Evolutionary conservation across 2,797 vertebrate species (phyloP), one percentile per base, ranked within the genome.

Genomic region (Semaprochilodus insignis): DNA sequence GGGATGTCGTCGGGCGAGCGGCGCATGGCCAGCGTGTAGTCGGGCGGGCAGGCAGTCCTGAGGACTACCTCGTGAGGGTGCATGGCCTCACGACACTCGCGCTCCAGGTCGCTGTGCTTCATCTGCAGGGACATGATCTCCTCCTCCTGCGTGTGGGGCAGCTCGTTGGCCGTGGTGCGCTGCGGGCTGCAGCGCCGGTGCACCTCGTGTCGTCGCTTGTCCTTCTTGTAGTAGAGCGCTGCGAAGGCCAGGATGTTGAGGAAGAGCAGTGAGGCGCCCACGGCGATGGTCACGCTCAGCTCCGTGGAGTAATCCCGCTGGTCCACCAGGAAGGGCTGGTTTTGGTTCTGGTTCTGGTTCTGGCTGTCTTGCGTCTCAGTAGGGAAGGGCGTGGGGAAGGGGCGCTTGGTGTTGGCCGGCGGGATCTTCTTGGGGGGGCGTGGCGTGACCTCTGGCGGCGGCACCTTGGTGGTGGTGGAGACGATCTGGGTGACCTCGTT

Each of bases 51-150:
- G 96, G 97, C 94, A 96, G 98, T 99, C 95, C 98, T 95, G 73
- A 99, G 96, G 94, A 99, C 96, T 94, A 99, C 96, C 91, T 99
- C 97, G 25, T 99, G 97, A 70, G 97, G 96, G 94, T 99, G 97
- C 92, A 99, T 94, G 89, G 96, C 95, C 93, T 98, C 97, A 94
- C 95, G 81, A 89, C 93, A 98, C 93, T 99, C 97, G 89, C 96
- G 97, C 93, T 98, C 97, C 95, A 99, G 95, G 92, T 99, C 97
- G 54, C 97, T 97, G 95, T 98, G 98, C 96, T 99, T 99, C 98
- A 99, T 98, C 92, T 99, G 98, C 87, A 99, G 95, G 88, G 98
- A 99, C 98, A 99, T 99, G 90, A 99, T 97, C 93, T 99, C 98
- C 92, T 99, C 98, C 94, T 99, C 98, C 92, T 99, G 98, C 87